phyloP scores from a whole-genome alignment of 2,888 invertebrate species.

The Pseudococcus viburni region DNA sequence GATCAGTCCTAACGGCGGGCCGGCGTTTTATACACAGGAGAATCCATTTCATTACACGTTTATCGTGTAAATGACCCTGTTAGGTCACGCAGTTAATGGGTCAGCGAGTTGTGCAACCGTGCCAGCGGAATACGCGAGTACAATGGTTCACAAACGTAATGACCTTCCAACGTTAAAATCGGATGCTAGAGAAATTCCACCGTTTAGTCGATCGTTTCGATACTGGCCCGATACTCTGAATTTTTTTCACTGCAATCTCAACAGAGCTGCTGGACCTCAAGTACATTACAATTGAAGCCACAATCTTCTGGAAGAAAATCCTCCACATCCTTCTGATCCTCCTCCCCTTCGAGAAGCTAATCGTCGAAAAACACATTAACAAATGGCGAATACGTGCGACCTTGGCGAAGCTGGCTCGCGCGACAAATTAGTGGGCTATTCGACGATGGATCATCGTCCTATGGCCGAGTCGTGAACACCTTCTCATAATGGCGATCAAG shows the following conservation, averaged over 20 bases:
- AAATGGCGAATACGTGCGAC: slow-evolving; percentile 46
- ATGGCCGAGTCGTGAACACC: not conserved
- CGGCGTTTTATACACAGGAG: not conserved
- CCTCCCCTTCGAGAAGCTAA: not conserved
- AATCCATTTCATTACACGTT: slow-evolving; percentile 41
- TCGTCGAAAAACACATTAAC: slow-evolving; percentile 15
- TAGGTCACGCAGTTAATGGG: slow-evolving; percentile 61
- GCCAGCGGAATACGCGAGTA: slow-evolving; percentile 59
- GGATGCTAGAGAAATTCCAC: slow-evolving; percentile 53
- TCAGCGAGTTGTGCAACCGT: slow-evolving; percentile 62
- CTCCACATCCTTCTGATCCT: not conserved
- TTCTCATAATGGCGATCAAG: not conserved
- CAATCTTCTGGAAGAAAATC: not conserved
- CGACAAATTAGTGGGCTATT: slow-evolving; percentile 43
- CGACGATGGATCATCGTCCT: slow-evolving; percentile 29
- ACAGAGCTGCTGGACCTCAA: not conserved
- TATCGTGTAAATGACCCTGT: slow-evolving; percentile 64
- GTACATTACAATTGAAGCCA: not conserved
- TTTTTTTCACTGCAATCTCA: not conserved
- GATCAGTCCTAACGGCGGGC: not conserved
- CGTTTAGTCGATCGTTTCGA: not conserved
- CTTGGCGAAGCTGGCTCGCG: not conserved
- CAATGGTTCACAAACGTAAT: slow-evolving; percentile 63
- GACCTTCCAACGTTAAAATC: slow-evolving; percentile 58
- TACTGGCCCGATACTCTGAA: not conserved